Conservation (phyloP, 2,888 invertebrate species). For the Pollenia angustigena region DNA sequence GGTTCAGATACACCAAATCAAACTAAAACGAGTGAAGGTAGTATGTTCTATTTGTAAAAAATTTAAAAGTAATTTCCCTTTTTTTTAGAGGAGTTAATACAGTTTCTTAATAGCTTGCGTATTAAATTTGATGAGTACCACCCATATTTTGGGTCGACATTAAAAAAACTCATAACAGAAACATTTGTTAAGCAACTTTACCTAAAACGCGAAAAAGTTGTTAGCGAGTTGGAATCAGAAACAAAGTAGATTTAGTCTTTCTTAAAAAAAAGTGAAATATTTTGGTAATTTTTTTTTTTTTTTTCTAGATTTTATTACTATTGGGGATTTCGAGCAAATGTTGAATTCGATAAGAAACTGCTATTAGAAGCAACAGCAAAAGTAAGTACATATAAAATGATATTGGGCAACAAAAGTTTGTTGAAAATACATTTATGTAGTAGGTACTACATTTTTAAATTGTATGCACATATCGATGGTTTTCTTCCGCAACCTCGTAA, state of each 20-base stretch:
- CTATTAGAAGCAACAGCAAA: conserved; percentile 76
- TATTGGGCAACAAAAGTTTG: too few relatives aligned
- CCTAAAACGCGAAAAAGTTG: conserved; percentile 76
- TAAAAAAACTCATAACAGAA: conserved; percentile 78
- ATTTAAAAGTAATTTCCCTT: neutral
- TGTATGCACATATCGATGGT: too few relatives aligned
- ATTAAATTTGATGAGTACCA: conserved; percentile 76
- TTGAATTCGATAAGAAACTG: conserved; percentile 77
- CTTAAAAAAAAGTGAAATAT: neutral
- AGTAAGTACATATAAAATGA: conserved; percentile 73
- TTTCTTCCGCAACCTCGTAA: too few relatives aligned
- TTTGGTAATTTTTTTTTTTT: neutral
- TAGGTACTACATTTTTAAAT: too few relatives aligned
- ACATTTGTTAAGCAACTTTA: conserved; percentile 79
- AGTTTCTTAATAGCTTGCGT: conserved; percentile 76
- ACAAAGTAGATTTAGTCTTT: conserved; percentile 64
- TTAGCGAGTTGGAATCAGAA: conserved; percentile 74
- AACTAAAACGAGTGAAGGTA: conserved; percentile 76
- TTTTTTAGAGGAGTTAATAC: conserved; percentile 75
- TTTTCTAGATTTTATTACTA: conserved; percentile 75
- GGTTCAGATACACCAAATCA: conserved; percentile 72
- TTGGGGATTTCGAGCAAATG: conserved; percentile 77
- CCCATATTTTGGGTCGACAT: conserved; percentile 76
- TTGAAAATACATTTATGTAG: too few relatives aligned
- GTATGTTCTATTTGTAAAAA: neutral